phyloP scores from a whole-genome alignment of 1,140 invertebrate species.

The Pollicipes pollicipes region DNA sequence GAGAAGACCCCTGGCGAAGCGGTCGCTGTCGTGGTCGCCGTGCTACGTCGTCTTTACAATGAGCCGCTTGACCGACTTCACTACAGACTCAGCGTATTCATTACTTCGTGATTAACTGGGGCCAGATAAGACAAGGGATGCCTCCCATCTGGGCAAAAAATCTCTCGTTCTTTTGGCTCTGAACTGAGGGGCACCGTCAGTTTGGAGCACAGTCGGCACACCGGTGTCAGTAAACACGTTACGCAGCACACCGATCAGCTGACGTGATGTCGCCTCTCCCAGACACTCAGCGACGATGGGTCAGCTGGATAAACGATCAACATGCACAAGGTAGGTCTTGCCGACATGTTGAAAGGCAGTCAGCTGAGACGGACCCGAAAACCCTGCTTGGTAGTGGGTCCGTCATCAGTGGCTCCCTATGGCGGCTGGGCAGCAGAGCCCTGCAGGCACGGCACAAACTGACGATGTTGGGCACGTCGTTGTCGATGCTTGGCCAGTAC shows the following conservation, averaged over 20 bases:
- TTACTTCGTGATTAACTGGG: constrained; percentile 6
- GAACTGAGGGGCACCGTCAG: constrained; percentile 9
- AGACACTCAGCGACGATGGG: constrained; percentile 7
- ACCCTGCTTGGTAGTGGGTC: constrained; percentile 8
- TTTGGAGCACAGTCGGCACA: constrained; percentile 6
- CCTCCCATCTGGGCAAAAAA: constrained; percentile 5
- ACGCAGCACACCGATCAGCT: constrained; percentile 4
- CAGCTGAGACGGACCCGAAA: constrained; percentile 9
- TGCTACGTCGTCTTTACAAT: constrained; percentile 9
- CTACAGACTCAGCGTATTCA: constrained; percentile 8
- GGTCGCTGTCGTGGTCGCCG: constrained; percentile 2
- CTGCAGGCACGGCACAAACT: constrained; percentile 6
- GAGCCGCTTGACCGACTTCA: constrained; percentile 8
- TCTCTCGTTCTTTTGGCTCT: neutral
- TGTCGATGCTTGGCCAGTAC: constrained; percentile 11
- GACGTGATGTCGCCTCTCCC: constrained; percentile 4
- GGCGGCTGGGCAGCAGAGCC: constrained; percentile 6
- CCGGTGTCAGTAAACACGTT: constrained; percentile 5
- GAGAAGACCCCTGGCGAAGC: too few relatives aligned
- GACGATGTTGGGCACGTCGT: constrained; percentile 10
- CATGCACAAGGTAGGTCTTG: constrained; percentile 6
- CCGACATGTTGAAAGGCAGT: constrained; percentile 7
- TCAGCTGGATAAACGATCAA: constrained; percentile 8
- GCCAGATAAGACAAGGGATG: constrained; percentile 1
- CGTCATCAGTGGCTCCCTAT: constrained; percentile 6